Conservation (phyloP, 1,140 invertebrate genomes). For the Bombus balteatus region DNA sequence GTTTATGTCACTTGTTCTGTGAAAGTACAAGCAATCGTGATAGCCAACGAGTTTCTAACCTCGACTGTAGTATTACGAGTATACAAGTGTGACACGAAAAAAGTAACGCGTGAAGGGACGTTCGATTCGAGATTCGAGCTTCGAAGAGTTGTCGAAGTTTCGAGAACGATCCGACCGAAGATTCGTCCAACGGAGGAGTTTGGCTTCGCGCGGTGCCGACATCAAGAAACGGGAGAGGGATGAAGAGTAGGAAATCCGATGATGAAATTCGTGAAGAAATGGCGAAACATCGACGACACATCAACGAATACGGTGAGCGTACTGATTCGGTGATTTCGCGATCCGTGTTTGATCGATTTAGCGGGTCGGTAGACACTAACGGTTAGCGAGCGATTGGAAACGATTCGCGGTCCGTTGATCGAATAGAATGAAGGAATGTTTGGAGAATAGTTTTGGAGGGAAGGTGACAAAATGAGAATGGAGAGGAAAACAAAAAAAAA, state of each 20-base stretch:
- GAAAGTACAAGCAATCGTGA: neutral
- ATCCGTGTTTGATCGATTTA: neutral
- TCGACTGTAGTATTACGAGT: neutral
- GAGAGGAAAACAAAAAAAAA: neutral
- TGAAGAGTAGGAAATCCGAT: constrained; percentile 59
- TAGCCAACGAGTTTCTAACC: neutral
- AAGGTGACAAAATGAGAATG: neutral
- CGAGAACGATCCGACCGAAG: neutral
- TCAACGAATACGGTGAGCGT: constrained; percentile 72
- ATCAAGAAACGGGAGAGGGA: constrained; percentile 39
- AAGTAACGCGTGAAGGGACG: neutral
- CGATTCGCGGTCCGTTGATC: neutral
- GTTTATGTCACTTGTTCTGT: neutral
- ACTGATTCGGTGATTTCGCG: constrained; percentile 15
- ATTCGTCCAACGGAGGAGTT: neutral
- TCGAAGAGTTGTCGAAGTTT: too few species aligned
- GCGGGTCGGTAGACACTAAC: neutral
- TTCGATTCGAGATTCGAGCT: too few species aligned
- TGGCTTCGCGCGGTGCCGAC: neutral
- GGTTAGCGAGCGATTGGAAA: neutral
- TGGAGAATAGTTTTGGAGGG: neutral
- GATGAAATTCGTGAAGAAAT: constrained; percentile 35
- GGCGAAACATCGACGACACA: constrained; percentile 53
- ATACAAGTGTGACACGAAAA: neutral
- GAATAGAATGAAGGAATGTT: neutral